These are phyloP conservation scores for Sipunculus nudus DNA, from an alignment of 2,888 invertebrate genomes.

Conservation along the genomic window DNA sequence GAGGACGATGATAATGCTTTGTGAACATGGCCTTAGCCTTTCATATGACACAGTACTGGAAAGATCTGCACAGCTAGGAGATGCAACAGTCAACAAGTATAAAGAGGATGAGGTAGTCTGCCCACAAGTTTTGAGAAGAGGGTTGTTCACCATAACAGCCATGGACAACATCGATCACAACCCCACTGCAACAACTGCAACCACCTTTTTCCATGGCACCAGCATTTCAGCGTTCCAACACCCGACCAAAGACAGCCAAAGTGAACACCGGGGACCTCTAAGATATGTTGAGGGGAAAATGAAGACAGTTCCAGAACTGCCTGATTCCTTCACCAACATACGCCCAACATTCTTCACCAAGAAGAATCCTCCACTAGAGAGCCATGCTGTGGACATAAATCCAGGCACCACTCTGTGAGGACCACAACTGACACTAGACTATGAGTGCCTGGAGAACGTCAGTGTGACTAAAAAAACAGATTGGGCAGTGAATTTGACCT, in stretches of 20 bases:
- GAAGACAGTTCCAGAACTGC: slow-evolving; percentile 29
- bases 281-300: not conserved
- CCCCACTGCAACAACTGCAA: slow-evolving; percentile 32
- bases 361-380: slow-evolving; percentile 14
- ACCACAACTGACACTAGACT: slow-evolving; percentile 9
- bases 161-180: slow-evolving; percentile 44
- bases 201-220: slow-evolving; percentile 36
- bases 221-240: slow-evolving; percentile 39
- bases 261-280: slow-evolving; percentile 15
- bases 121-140: slow-evolving; percentile 23
- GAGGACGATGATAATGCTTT: slow-evolving; percentile 26
- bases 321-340: slow-evolving; percentile 30
- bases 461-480: slow-evolving; percentile 10
- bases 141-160: slow-evolving; percentile 39
- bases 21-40: slow-evolving; percentile 37
- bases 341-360: slow-evolving; percentile 20
- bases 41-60: slow-evolving; percentile 42
- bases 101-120: slow-evolving; percentile 22
- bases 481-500: slow-evolving; percentile 7
- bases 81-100: slow-evolving; percentile 23
- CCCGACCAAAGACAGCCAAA: slow-evolving; percentile 17
- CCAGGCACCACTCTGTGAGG: not conserved
- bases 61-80: slow-evolving; percentile 34
- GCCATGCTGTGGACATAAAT: not conserved
- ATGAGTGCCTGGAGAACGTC: slow-evolving; percentile 20